phyloP scores from a whole-genome alignment of 2,888 invertebrate genomes.

The Ormia ochracea region DNA sequence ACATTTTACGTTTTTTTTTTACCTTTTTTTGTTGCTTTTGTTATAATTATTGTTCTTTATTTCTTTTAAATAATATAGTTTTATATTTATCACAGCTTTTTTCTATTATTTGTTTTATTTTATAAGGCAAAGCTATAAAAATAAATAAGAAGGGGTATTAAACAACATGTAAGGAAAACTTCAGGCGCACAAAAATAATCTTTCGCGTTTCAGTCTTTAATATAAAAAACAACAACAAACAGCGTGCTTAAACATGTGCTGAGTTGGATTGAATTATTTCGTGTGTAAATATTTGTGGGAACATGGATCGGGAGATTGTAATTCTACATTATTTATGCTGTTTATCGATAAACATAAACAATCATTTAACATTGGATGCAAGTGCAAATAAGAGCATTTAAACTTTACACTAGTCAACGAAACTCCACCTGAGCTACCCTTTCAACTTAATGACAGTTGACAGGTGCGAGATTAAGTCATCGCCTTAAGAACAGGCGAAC shows the following conservation, averaged over 20 bases:
- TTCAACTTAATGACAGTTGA: background rate
- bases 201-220: slow-evolving; percentile 19
- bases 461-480: slow-evolving; percentile 37
- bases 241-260: slow-evolving; percentile 29
- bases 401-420: no score
- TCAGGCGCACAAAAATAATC: background rate
- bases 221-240: slow-evolving; percentile 8
- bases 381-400: no score
- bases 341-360: slow-evolving; percentile 50
- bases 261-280: slow-evolving; percentile 22
- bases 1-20: slow-evolving; percentile 34
- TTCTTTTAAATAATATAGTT: slow-evolving; percentile 10
- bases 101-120: slow-evolving; percentile 42
- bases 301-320: slow-evolving; percentile 42
- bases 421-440: no score
- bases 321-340: slow-evolving; percentile 3
- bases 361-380: background rate
- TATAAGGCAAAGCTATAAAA: slow-evolving; percentile 34
- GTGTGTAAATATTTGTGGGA: slow-evolving; percentile 48
- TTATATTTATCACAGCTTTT: slow-evolving; percentile 56
- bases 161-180: slow-evolving; percentile 29
- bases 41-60: slow-evolving; percentile 2
- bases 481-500: background rate
- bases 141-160: slow-evolving; percentile 30
- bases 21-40: background rate